Evolutionary conservation across 2,113 vertebrate species (phyloP), one percentile per base, ranked within the genome.

Genomic region (Bettongia penicillata): DNA sequence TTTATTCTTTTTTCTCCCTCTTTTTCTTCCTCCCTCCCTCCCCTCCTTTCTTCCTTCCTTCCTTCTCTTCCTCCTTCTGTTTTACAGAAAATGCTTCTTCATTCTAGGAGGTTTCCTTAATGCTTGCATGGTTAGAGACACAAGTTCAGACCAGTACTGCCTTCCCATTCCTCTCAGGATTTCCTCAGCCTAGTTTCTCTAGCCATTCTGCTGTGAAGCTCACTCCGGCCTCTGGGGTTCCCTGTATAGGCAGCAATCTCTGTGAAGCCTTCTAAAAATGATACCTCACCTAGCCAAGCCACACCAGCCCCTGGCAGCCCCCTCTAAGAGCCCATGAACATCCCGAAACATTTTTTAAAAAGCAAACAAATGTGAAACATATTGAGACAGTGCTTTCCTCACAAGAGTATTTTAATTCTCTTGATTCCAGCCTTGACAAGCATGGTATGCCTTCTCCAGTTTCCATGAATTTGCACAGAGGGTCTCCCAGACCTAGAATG

Each of bases 331-430:
- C 68, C 57, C 19, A 22, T 0, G 22, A 90, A 19, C 91, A 89
- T 92, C 96, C 91, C 51, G 95, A 94, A 96, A 92, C 16, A n/a
- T 26, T 1, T 91, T 6, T n/a, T 12, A 26, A 52, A 55, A 90
- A 90, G 4, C 50, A 11, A 94, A 91, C 28, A 28, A 91, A 28
- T 61, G 51, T 92, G 91, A 92, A 89, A 25, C 37, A 90, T 1
- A 50, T 48, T 93, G 93, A 22, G n/a, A 3, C 10, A 92, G 16
- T 43, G 1, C 89, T 90, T 94, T 89, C 92, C 52, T 91, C 10
- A 93, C 77, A 31, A 31, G 4, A 90, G 28, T 90, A 84, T 94
- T 84, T 68, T 26, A 61, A 95, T 48, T 19, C 31, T 77, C 14
- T 77, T 4, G 1, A 77, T 77, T n/a, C 12, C 68, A 77, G 68